These are phyloP conservation scores for Epinephelus awoara DNA, from an alignment of 2,797 vertebrate species.

Conservation along the genomic window DNA sequence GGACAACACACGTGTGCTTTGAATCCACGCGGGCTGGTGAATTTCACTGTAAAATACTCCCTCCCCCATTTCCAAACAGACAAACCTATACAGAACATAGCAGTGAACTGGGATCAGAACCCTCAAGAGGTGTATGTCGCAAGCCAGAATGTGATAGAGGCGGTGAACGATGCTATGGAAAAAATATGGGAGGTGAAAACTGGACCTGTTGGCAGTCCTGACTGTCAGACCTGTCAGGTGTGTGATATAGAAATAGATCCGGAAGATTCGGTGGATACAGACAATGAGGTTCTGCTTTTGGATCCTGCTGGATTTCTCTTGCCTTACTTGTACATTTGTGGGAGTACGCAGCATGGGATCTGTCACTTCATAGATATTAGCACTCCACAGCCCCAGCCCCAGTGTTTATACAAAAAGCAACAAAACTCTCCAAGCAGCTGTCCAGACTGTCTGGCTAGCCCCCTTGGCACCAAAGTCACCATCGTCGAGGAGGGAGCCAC, in stretches of 20 bases:
- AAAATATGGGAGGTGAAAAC: slow-evolving; percentile 86
- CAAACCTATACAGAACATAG: slow-evolving; percentile 89
- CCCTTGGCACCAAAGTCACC: slow-evolving; percentile 89
- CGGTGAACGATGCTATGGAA: slow-evolving; percentile 72
- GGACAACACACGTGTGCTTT: slow-evolving; percentile 83
- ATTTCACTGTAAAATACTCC: slow-evolving; percentile 88
- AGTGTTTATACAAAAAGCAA: slow-evolving; percentile 85
- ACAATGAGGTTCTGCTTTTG: slow-evolving; percentile 89
- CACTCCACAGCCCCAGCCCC: not conserved
- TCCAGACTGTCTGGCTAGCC: slow-evolving; percentile 93
- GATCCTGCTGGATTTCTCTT: slow-evolving; percentile 72
- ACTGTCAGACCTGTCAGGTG: slow-evolving; percentile 87
- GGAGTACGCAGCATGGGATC: slow-evolving; percentile 88
- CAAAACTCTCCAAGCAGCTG: slow-evolving; percentile 83
- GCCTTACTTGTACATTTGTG: slow-evolving; percentile 89
- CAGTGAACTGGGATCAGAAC: slow-evolving; percentile 48
- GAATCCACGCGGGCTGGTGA: slow-evolving; percentile 65
- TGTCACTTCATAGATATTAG: slow-evolving; percentile 84
- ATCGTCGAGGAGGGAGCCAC: slow-evolving; percentile 78
- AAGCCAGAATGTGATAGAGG: slow-evolving; percentile 88
- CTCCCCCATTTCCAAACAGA: slow-evolving; percentile 82
- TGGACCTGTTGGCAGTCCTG: slow-evolving; percentile 87
- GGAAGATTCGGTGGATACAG: slow-evolving; percentile 80
- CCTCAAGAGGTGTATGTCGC: slow-evolving; percentile 84
- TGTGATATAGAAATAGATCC: slow-evolving; percentile 78